Conservation (phyloP, 2,888 invertebrate genomes). For the Trichogramma evanescens region DNA sequence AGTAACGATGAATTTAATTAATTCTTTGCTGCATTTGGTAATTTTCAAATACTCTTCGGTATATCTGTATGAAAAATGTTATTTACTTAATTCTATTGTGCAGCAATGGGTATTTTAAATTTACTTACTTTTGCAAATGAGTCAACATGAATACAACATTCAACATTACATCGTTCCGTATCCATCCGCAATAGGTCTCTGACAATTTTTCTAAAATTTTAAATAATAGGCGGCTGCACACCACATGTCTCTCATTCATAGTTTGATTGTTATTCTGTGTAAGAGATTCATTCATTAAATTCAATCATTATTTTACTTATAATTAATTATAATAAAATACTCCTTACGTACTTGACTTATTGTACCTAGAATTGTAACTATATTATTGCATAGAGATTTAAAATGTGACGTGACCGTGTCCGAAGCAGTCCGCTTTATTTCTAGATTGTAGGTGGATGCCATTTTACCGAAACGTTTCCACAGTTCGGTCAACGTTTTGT, state of each 20-base stretch:
- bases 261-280: constrained; percentile 26
- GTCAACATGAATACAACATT: constrained; percentile 28
- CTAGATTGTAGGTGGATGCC: constrained; percentile 21
- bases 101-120: neutral
- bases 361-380: constrained; percentile 21
- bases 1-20: constrained; percentile 24
- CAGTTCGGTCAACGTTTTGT: constrained; percentile 34
- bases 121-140: constrained; percentile 19
- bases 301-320: neutral
- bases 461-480: constrained; percentile 38
- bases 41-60: constrained; percentile 18
- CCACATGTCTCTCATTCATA: constrained; percentile 29
- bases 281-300: constrained; percentile 6
- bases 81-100: neutral
- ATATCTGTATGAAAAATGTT: constrained; percentile 2
- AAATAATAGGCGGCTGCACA: constrained; percentile 31
- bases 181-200: constrained; percentile 27
- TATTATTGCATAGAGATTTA: constrained; percentile 25
- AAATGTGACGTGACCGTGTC: constrained; percentile 25
- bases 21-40: constrained; percentile 19
- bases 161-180: constrained; percentile 26
- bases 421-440: constrained; percentile 23
- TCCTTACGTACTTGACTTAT: constrained; percentile 24
- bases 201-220: constrained; percentile 36
- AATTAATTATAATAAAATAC: neutral